These are phyloP conservation scores for Psittacula cyanocephala DNA, from an alignment of 2,113 vertebrate species.

Conservation along the genomic window DNA sequence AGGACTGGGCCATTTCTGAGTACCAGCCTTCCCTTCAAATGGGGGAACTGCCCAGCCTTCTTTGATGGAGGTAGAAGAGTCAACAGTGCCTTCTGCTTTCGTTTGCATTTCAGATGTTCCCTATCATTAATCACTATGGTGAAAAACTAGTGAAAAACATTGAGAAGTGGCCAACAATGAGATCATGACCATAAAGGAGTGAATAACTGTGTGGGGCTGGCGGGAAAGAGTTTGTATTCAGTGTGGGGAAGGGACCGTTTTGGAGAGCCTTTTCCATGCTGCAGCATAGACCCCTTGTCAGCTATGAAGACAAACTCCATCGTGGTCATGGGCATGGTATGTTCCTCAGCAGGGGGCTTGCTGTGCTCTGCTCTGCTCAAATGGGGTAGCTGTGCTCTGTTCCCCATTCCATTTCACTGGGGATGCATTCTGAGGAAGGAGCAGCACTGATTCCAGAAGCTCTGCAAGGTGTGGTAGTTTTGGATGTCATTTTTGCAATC, in stretches of 20 bases:
- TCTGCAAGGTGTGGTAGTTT: not conserved
- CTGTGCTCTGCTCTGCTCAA: not conserved
- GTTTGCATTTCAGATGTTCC: conserved; percentile 78
- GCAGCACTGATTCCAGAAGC: not conserved
- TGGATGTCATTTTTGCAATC: not conserved
- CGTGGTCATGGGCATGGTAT: not conserved
- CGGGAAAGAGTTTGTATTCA: not conserved
- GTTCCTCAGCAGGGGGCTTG: not conserved
- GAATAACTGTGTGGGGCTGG: conserved; percentile 14
- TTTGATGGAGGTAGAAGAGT: not conserved
- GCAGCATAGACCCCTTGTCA: not conserved
- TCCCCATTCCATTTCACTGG: not conserved
- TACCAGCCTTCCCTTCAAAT: not conserved
- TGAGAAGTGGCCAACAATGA: conserved; percentile 68
- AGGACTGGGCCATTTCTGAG: not conserved
- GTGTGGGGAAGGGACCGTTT: not conserved
- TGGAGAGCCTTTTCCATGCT: not conserved
- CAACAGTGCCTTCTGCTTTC: not conserved
- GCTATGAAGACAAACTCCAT: not conserved
- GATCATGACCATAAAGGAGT: conserved; percentile 56
- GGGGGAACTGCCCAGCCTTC: not conserved
- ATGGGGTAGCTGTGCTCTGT: not conserved
- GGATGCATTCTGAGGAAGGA: not conserved
- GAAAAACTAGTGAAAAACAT: conserved; percentile 72
- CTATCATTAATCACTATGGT: conserved; percentile 74